Percentiles rank a stretch among this genome's conserved stretches.
Evolutionary conservation across 2,113 vertebrate genomes (phyloP).

Genomic region (Brachypteracias leptosomus): DNA sequence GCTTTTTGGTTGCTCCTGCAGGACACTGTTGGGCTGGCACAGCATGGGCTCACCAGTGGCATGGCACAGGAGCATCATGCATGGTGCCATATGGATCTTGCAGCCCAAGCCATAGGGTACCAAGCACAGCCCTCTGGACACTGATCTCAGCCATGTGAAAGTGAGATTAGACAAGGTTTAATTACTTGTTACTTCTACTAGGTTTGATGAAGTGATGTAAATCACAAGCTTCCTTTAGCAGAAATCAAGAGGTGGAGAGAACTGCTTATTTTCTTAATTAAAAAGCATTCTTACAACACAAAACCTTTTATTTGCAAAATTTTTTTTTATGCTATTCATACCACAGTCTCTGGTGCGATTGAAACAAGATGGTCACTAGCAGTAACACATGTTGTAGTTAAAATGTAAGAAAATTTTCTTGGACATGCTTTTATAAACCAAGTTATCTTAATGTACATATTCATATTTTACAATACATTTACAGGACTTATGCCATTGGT

Average conservation of each 20-base stretch:
- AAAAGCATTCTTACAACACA: not conserved
- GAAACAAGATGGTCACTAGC: not conserved
- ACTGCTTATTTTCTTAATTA: not conserved
- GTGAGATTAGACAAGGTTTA: not conserved
- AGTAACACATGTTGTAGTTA: not conserved
- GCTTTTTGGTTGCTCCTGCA: not conserved
- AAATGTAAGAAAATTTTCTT: not conserved
- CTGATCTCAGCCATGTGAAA: not conserved
- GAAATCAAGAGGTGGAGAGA: not conserved
- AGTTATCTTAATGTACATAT: not conserved
- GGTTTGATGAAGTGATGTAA: not conserved
- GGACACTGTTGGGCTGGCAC: not conserved
- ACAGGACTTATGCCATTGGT: not conserved
- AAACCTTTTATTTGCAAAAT: not conserved
- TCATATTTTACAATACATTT: not conserved
- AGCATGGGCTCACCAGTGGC: not conserved
- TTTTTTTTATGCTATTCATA: not conserved
- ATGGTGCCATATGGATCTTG: accelerated
- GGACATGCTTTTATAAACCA: not conserved
- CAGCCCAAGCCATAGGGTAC: not conserved
- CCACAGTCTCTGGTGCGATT: not conserved
- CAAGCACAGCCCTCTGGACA: accelerated
- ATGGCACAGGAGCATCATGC: not conserved
- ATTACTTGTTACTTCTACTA: not conserved
- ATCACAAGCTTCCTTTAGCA: not conserved